Conservation (phyloP, 2,113 vertebrate species). For the Poicephalus gulielmi region DNA sequence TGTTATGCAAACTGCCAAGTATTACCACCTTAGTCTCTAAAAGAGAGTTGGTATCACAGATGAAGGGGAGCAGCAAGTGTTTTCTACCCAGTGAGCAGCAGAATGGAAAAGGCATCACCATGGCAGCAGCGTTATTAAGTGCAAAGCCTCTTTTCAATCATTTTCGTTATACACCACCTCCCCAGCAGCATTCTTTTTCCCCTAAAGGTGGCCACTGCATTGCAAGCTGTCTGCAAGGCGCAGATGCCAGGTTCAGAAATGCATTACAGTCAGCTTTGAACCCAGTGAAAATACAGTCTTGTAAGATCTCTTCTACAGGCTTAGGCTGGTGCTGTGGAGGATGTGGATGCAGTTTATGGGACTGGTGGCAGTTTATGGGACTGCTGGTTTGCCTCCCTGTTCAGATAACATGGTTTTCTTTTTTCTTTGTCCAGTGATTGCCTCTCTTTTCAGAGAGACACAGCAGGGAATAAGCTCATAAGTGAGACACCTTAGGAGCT, state of each 20-base stretch:
- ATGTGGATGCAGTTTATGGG: not conserved
- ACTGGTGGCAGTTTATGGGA: not conserved
- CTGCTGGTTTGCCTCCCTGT: not conserved
- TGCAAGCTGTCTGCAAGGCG: not conserved
- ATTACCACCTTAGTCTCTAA: not conserved
- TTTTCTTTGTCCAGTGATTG: not conserved
- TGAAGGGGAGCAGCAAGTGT: constrained; percentile 30
- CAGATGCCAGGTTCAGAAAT: not conserved
- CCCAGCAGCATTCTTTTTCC: constrained; percentile 2
- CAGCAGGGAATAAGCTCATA: not conserved
- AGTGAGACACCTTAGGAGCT: constrained; percentile 10
- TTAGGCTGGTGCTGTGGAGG: not conserved
- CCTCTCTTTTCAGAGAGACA: not conserved
- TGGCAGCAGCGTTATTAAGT: constrained; percentile 59
- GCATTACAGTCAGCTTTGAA: not conserved
- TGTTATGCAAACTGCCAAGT: constrained; percentile 36
- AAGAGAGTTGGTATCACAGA: not conserved
- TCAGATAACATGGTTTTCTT: not conserved
- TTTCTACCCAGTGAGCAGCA: constrained; percentile 32
- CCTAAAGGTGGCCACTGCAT: constrained; percentile 27
- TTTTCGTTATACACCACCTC: constrained; percentile 38
- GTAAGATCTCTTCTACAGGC: not conserved
- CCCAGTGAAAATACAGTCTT: not conserved
- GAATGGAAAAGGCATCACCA: constrained; percentile 59
- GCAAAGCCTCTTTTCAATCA: constrained; percentile 61